Percentiles rank a stretch among this genome's conserved stretches.
These are phyloP conservation scores for Leptodactylus fallax DNA, from an alignment of 2,797 vertebrate genomes.

Conservation along the genomic window DNA sequence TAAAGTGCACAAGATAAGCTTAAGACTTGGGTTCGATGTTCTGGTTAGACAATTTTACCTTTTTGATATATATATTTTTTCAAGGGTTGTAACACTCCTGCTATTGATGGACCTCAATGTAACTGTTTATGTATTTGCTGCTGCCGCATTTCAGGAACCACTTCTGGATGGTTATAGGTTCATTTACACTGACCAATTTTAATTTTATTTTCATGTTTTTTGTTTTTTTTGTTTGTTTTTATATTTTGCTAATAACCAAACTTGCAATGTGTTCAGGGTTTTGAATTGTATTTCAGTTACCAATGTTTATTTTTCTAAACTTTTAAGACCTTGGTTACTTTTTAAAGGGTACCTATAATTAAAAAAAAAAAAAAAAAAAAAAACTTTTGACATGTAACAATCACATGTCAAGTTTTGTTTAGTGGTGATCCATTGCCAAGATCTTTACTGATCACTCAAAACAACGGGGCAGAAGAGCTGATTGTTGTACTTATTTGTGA, in stretches of 20 bases:
- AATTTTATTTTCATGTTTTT: constrained; percentile 55
- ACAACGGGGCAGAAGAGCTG: too few species aligned
- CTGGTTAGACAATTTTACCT: constrained; percentile 84
- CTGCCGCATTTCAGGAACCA: constrained; percentile 84
- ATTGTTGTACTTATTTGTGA: too few species aligned
- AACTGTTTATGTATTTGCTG: constrained; percentile 89
- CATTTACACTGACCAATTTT: constrained; percentile 78
- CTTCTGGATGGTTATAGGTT: constrained; percentile 79
- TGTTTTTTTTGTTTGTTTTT: constrained; percentile 68
- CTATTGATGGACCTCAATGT: constrained; percentile 89
- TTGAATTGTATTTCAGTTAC: constrained; percentile 75
- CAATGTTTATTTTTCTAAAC: constrained; percentile 36
- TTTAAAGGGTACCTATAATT: too few species aligned
- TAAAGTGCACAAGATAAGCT: constrained; percentile 92
- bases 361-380: too few species aligned
- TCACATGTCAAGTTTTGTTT: too few species aligned
- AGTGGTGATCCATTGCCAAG: too few species aligned
- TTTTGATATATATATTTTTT: constrained; percentile 75
- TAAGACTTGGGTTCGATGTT: constrained; percentile 85
- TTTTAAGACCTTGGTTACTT: too few species aligned
- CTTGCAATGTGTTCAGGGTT: constrained; percentile 92
- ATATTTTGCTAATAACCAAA: constrained; percentile 93
- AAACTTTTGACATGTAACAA: too few species aligned
- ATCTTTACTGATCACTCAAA: too few species aligned
- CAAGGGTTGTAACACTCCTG: constrained; percentile 85